Conservation (phyloP, 2,113 vertebrate genomes). For the Gymnogyps californianus region DNA sequence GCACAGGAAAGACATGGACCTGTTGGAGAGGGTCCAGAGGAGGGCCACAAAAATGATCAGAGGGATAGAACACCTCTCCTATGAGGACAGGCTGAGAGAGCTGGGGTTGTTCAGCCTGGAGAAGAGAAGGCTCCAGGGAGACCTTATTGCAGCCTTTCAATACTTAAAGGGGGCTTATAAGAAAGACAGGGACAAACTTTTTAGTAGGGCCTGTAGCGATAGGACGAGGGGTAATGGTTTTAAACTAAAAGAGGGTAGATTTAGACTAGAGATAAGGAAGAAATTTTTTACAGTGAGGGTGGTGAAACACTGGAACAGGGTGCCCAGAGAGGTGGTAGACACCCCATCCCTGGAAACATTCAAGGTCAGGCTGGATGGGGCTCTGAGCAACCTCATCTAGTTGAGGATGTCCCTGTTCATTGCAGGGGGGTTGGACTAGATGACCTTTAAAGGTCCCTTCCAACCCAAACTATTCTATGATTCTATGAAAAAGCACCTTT, state of each 20-base stretch:
- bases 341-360: neutral
- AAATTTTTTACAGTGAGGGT: neutral
- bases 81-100: neutral
- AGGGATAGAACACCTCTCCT: neutral
- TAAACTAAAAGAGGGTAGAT: neutral
- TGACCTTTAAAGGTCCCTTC: neutral
- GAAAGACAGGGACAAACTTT: neutral
- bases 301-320: neutral
- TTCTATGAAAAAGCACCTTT: neutral
- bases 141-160: neutral
- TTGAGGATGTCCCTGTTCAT: neutral
- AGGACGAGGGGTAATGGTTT: neutral
- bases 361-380: neutral
- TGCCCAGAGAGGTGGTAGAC: neutral
- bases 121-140: neutral
- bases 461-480: neutral
- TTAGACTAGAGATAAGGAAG: neutral
- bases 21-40: neutral
- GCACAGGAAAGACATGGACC: neutral
- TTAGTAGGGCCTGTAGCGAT: neutral
- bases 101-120: neutral
- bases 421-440: neutral
- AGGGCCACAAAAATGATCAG: neutral
- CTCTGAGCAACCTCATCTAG: neutral
- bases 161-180: neutral